Base-by-base conservation (phyloP, 2,113 vertebrate genomes). In the Centrocercus urophasianus region DNA sequence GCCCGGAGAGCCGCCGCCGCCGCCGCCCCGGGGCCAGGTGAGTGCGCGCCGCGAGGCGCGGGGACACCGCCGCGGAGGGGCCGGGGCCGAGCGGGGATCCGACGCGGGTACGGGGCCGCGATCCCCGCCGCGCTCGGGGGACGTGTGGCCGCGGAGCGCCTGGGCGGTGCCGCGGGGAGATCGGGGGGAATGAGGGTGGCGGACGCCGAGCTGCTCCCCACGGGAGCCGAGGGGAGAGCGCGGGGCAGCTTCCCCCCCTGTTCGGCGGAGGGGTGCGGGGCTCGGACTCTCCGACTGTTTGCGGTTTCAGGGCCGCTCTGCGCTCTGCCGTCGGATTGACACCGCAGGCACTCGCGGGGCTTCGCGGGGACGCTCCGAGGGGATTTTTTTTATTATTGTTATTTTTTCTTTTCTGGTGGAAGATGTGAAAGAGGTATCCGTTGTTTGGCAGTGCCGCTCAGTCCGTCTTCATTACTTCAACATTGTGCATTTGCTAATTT, bases 401-500 rank as follows among this genome's bases (percentile, higher is more conserved):
- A 64, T 63, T 19, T 3, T 93, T 93, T 86, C 72, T 95, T 95
- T 94, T 95, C 83, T 81, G 76, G 85, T 94, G 95, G 96, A 97
- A 98, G 97, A 98, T 98, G 98, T 98, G 97, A 98, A 98, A 97
- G 97, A 97, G 97, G 95, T 98, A 97, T 97, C 97, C 97, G 97
- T 98, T 98, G 98, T 98, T 98, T 98, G 98, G 97, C 98, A 98
- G 98, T 98, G 98, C 98, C 96, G 97, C 97, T 97, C 98, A 98
- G 97, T 97, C 98, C 98, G 98, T 98, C 98, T 98, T 99, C 98
- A 99, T 99, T 98, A 98, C 98, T 98, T 98, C 98, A 97, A 98
- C 96, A 98, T 98, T 99, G 99, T 99, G 98, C 98, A 98, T 98
- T 98, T 98, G 98, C 98, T 99, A 98, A 99, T 99, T 99, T 98